A percentile compares a stretch with the other conserved stretches of the same genome.
These are phyloP conservation scores for Diachasma alloeum DNA, from an alignment of 1,140 invertebrate genomes.

Conservation along the genomic window DNA sequence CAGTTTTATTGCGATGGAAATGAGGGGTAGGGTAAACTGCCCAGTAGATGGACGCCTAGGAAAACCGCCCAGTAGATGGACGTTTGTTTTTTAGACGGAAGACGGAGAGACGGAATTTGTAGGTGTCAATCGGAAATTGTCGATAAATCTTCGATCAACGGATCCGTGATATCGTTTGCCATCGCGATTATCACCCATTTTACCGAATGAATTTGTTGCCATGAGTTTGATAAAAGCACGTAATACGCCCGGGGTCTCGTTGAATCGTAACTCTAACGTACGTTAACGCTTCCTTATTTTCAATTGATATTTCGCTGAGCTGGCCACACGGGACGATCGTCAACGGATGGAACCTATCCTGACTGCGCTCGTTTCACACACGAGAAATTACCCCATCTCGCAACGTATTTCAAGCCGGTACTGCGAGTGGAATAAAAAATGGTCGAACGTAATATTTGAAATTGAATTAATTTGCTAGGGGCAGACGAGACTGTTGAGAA, in stretches of 20 bases:
- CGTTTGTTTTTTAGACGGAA: too few species aligned
- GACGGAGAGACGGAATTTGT: too few species aligned
- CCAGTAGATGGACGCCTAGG: too few species aligned
- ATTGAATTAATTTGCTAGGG: too few species aligned
- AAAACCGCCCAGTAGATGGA: too few species aligned
- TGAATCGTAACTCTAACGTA: background rate
- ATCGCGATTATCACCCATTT: background rate
- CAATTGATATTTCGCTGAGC: background rate
- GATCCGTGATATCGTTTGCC: background rate
- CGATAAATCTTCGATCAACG: background rate
- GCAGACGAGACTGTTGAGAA: too few species aligned
- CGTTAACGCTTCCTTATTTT: background rate
- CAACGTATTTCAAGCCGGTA: background rate
- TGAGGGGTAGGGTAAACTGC: too few species aligned
- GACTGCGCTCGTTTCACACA: background rate
- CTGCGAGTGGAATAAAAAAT: background rate
- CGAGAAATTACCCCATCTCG: background rate
- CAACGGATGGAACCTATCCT: background rate
- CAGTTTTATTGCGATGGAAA: too few species aligned
- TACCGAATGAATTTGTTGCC: background rate
- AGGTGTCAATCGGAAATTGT: too few species aligned
- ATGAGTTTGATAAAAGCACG: background rate
- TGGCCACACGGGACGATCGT: background rate
- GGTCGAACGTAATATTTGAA: background rate
- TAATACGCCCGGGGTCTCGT: background rate